Evolutionary conservation across 2,797 vertebrate genomes (phyloP).

Genomic region (Molossus alvarezi): DNA sequence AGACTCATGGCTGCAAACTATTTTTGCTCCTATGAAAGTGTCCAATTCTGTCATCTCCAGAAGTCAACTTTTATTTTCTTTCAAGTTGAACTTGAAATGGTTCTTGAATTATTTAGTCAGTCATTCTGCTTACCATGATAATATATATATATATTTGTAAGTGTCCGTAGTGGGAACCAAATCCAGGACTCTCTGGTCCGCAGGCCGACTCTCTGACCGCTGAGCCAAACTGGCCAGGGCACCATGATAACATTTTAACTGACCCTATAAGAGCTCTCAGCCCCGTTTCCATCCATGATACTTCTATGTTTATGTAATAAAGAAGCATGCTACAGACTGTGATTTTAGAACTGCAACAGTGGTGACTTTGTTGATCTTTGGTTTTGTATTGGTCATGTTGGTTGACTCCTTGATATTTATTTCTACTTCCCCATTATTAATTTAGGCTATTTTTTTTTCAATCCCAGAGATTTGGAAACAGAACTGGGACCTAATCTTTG

Average conservation of each 20-base stretch:
- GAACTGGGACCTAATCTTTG: background rate
- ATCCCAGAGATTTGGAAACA: background rate
- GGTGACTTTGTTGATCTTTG: background rate
- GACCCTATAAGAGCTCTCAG: background rate
- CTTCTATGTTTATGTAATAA: background rate
- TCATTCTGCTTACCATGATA: background rate
- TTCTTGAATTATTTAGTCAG: background rate
- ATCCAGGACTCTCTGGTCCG: too few relatives aligned
- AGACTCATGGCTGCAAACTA: background rate
- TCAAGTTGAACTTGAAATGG: slow-evolving; percentile 3
- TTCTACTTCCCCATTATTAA: background rate
- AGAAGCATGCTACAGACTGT: background rate
- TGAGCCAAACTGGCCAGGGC: too few relatives aligned
- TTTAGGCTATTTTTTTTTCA: background rate
- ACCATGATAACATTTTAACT: background rate
- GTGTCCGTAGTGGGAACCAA: too few relatives aligned
- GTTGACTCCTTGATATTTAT: background rate
- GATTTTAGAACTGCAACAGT: background rate
- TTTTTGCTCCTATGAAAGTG: background rate
- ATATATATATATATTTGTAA: too few relatives aligned
- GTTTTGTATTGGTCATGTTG: background rate
- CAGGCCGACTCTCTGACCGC: too few relatives aligned
- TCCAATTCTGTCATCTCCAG: background rate
- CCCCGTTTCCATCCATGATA: background rate
- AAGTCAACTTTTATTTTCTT: background rate